Base-by-base conservation (phyloP, 2,888 invertebrate species). In the Himalopsyche anomala region DNA sequence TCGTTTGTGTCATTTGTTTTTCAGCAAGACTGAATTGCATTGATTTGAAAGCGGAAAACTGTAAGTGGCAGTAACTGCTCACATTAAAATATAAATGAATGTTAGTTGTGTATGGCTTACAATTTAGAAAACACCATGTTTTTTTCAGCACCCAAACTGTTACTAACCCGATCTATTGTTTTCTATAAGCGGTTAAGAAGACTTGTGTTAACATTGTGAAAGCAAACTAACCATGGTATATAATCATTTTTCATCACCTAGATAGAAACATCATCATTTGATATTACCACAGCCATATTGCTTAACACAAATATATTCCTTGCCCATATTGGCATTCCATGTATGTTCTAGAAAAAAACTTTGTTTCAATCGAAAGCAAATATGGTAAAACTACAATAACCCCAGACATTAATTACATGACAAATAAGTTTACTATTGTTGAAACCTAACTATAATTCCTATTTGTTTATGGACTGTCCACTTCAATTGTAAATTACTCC, bases 11-110 rank as follows among this genome's bases (percentile, higher is more conserved):
- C 88, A 87, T 89, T 88, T 88, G 88, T 93, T 93, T 93, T 92
- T 93, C 93, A 93, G 93, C 93, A 91, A 93, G 93, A 92, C 93
- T 93, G 92, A 93, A 93, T 93, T 93, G 93, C 93, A 93, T 93
- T 93, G 93, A 93, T 93, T 93, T 93, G 93, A 93, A 93, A 92
- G 93, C 93, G 93, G 93, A 93, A 92, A 93, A 93, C 93, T 93
- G 93, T 93, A 93, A 93, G 93, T 92, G 91, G 81, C 85, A 86
- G 88, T 87, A 84, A 87, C 87, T 84, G 88, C 87, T 87, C 85
- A 85, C 85, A 80, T 82, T 85, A 87, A 87, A 83, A 86, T 54
- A 51, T 85, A 85, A 83, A 74, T 88, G 88, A 88, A 88, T 88
- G 88, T 88, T 88, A 88, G 88, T 87, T 88, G 88, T 88, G 86